These are phyloP conservation scores for Astyanax mexicanus DNA, from an alignment of 2,797 vertebrate species.

Conservation along the genomic window DNA sequence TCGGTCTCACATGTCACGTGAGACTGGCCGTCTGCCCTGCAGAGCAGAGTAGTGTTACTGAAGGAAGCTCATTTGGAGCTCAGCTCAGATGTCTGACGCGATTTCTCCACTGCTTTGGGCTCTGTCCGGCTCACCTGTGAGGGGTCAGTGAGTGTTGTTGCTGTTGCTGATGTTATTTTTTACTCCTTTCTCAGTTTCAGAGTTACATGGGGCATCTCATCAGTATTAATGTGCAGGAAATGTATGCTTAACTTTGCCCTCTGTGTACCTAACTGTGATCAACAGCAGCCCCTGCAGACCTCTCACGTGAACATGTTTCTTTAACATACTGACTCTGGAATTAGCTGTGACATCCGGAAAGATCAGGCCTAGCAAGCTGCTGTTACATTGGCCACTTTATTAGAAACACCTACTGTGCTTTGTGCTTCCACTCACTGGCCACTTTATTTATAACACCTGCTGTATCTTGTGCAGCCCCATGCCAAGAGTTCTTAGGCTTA, in stretches of 20 bases:
- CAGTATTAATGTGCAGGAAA: conserved; percentile 40
- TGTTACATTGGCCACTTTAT: too few species aligned
- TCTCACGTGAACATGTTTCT: neutral
- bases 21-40: neutral
- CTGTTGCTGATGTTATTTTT: conserved; percentile 20
- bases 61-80: neutral
- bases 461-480: too few species aligned
- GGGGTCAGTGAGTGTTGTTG: conserved; percentile 10
- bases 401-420: too few species aligned
- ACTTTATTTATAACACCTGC: too few species aligned
- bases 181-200: conserved; percentile 35
- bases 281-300: neutral
- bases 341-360: neutral
- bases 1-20: neutral
- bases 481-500: too few species aligned
- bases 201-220: conserved; percentile 28
- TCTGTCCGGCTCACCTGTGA: neutral
- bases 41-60: neutral
- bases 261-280: neutral
- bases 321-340: neutral
- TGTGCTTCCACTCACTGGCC: too few species aligned
- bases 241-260: conserved; percentile 31
- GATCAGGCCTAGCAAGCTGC: neutral
- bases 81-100: neutral
- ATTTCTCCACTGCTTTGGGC: conserved; percentile 1